Base-by-base conservation (phyloP, 2,113 vertebrate species). In the Vulpes ferrilata region DNA sequence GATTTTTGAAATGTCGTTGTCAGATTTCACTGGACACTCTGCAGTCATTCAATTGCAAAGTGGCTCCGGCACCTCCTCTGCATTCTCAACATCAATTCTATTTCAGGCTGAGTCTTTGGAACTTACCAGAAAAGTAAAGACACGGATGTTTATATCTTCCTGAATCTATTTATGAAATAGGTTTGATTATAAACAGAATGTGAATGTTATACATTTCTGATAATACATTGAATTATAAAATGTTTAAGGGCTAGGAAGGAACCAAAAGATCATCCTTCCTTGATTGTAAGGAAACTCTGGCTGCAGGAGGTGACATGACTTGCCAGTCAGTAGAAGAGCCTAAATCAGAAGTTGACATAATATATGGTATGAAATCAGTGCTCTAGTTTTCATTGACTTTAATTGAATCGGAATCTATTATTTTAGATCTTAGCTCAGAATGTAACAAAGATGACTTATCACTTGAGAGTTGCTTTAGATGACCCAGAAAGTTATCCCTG, bases 1-100 rank as follows among this genome's bases (percentile, higher is more conserved):
- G 95, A 95, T 90, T 93, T 97, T 71, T 87, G 93, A 90, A 96
- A 92, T 88, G 96, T 48, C 76, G 78, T 43, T 88, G 88, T 94
- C 96, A 97, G 95, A 80, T 60, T 43, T 3, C 25, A 17, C 82
- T 7, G 23, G 84, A 76, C 79, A 25, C 48, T 92, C 87, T 5
- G 23, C 74, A 93, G 71, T 84, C 91, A 20, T 20, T 88, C 84
- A 89, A 2, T 71, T 1, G 74, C 6, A 69, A 20, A 69, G 17
- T 53, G 81, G 15, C 67, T 64, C 62, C 23, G 13, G 57, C 30
- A 59, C 12, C 53, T 90, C 35, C 8, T 82, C 51, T 38, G 83
- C 13, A 4, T 3, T 87, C 88, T 23, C 22, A 20, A 4, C 2
- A 11, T 10, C 91, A 92, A 30, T 51, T 94, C 57, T 16, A 38